These are phyloP conservation scores for Diadumene lineata DNA, from an alignment of 92 coral and sea anemone species.

Conservation along the genomic window DNA sequence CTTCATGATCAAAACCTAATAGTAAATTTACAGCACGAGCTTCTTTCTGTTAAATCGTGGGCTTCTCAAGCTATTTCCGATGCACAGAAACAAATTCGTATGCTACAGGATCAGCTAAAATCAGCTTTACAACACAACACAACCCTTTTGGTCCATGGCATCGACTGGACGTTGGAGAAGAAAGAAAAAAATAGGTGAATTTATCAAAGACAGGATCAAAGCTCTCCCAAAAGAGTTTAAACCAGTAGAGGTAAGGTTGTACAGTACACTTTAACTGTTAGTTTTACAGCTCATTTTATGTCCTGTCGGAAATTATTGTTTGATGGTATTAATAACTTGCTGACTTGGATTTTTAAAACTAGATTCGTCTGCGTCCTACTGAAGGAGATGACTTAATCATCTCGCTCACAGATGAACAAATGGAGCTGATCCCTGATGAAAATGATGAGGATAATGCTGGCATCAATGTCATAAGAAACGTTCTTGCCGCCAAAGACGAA, in stretches of 20 bases:
- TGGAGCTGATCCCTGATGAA: no score
- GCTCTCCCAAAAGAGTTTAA: not conserved
- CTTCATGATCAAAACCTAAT: not conserved
- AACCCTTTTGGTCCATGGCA: not conserved
- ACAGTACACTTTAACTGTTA: no score
- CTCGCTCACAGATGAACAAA: no score
- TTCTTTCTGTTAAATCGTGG: not conserved
- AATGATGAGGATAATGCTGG: no score
- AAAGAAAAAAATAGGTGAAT: not conserved
- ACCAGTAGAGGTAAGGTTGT: conserved; percentile 7
- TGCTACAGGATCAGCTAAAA: not conserved
- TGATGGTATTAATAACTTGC: no score
- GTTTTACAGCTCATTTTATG: no score
- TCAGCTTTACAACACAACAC: not conserved
- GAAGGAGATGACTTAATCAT: no score
- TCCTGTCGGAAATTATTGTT: no score
- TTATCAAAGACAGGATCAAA: not conserved
- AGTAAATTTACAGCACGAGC: not conserved
- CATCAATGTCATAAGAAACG: no score
- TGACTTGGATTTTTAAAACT: no score
- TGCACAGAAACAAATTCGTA: not conserved
- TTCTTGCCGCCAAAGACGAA: no score
- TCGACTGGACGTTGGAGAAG: not conserved
- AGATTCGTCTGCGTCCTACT: no score
- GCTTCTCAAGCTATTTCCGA: not conserved